Evolutionary conservation across 2,888 invertebrate species (phyloP), one percentile per base, ranked within the genome.

Genomic region (Gymnosoma rotundatum): DNA sequence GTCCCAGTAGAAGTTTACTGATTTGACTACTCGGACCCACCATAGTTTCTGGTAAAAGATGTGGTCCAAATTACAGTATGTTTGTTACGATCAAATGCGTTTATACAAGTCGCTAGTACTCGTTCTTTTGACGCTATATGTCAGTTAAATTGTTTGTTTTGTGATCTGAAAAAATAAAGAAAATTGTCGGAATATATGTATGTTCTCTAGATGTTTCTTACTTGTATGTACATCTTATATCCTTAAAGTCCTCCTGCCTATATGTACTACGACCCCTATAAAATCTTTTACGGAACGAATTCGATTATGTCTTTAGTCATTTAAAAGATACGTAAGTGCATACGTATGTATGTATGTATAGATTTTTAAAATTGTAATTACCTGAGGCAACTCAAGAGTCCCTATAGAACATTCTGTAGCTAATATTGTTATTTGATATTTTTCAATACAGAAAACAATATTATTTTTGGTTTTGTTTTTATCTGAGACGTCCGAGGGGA

Each of bases 381-480:
- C 97, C 95, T 97, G 98, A 66, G 98, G 98, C 85, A 98, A 95
- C 93, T 78, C 73, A 48, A 84, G 79, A 54, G 98, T 98, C 0
- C 98, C 99, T 90, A 98, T 98, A 36, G 99, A 99, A 3, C 99
- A 98, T 91, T 99, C 99, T 2, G 99, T 99, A 56, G 97, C 95
- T 75, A 97, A 93, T 70, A 99, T 95, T 61, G 99, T 93, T 0
- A 97, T 96, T 92, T 98, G 98, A 92, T 96, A 96, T 86, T 96
- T 96, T 92, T 99, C 98, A 88, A 99, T 92, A 85, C 97, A 93
- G 91, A 98, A 98, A 69, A 99, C 93, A 70, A 99, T 96, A 88
- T 98, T 97, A 90, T 95, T 96, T 79, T 96, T 94, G 88, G 96
- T 95, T 91, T 96, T 95, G 90, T 95, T 97, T 85, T 98, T 97